Evolutionary conservation across 2,113 vertebrate species (phyloP).

Genomic region (Ptyas mucosa): DNA sequence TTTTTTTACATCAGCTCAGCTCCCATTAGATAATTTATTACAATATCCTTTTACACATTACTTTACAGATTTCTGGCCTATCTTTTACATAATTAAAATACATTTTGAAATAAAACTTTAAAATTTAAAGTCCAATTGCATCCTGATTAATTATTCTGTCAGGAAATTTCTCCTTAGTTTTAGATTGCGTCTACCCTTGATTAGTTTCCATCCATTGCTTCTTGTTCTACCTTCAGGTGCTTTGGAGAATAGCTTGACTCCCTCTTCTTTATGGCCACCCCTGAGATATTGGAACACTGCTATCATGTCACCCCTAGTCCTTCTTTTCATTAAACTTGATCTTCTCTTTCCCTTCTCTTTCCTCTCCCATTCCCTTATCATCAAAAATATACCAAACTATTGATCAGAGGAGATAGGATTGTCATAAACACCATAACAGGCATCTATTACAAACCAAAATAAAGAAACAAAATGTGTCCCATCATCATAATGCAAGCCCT

Average conservation of each 20-base stretch:
- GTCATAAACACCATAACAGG: neutral
- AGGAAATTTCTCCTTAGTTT: no score
- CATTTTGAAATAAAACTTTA: neutral
- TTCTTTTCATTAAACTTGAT: neutral
- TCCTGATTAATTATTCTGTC: no score
- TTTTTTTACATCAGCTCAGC: neutral
- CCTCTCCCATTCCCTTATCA: neutral
- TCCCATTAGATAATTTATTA: neutral
- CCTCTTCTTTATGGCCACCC: no score
- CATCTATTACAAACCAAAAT: neutral
- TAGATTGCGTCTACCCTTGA: no score
- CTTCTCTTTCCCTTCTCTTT: neutral
- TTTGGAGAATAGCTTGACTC: no score
- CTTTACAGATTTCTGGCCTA: neutral
- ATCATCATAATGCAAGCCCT: neutral
- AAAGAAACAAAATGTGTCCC: neutral
- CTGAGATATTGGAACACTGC: no score
- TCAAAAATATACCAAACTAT: neutral
- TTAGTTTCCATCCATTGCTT: neutral
- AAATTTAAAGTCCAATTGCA: neutral
- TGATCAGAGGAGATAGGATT: neutral
- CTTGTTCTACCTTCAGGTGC: neutral
- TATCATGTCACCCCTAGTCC: no score
- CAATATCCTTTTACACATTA: neutral
- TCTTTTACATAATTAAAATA: neutral